Evolutionary conservation across 2,113 vertebrate genomes (phyloP).

Genomic region (Pholis gunnellus): DNA sequence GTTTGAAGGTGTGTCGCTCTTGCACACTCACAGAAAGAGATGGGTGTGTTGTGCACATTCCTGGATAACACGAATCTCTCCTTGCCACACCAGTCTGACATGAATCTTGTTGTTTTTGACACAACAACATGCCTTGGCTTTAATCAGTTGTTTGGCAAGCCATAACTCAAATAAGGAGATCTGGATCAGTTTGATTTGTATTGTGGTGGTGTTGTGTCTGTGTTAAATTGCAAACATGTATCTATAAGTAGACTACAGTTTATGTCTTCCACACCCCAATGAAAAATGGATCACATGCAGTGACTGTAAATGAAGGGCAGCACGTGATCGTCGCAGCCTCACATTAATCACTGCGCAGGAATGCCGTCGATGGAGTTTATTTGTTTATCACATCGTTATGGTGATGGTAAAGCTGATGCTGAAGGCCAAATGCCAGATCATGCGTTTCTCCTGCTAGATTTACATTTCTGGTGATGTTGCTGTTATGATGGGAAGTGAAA

Average conservation of each 20-base stretch:
- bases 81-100: slow-evolving; percentile 19
- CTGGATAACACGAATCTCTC: not conserved
- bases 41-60: slow-evolving; percentile 2
- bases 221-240: not conserved
- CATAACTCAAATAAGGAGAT: slow-evolving; percentile 13
- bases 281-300: not conserved
- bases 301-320: slow-evolving; percentile 12
- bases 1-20: slow-evolving; percentile 9
- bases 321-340: not conserved
- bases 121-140: slow-evolving; percentile 1
- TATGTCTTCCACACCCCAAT: not conserved
- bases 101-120: slow-evolving; percentile 36
- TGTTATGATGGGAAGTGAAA: slow-evolving; percentile 3
- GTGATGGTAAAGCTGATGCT: slow-evolving; percentile 20
- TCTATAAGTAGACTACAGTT: not conserved
- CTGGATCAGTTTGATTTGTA: not conserved
- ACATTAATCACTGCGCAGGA: slow-evolving; percentile 32
- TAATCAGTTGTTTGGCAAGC: slow-evolving; percentile 22
- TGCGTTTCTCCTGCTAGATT: slow-evolving; percentile 7
- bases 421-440: slow-evolving; percentile 9
- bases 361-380: slow-evolving; percentile 24
- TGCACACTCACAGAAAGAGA: not conserved
- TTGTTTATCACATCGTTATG: slow-evolving; percentile 45
- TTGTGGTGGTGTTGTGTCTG: not conserved
- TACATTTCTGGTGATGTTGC: not conserved